Evolutionary conservation across 2,797 vertebrate species (phyloP).

Genomic region (Schizopygopsis malacanthus): DNA sequence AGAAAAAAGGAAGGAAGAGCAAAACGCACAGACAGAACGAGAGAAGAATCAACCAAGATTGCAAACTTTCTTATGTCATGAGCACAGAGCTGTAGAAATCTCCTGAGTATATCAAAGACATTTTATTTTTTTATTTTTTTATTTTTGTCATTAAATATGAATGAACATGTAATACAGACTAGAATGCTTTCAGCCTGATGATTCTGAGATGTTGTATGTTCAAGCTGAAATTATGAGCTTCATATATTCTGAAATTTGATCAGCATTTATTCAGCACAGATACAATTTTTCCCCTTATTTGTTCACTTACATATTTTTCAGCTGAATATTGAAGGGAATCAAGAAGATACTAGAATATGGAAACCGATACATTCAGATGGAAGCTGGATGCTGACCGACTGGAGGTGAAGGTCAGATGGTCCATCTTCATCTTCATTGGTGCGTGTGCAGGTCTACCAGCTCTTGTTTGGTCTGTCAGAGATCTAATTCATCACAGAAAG

Average conservation of each 20-base stretch:
- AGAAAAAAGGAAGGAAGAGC: background rate
- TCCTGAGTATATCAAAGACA: background rate
- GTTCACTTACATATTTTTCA: background rate
- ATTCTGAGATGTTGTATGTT: background rate
- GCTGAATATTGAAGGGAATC: background rate
- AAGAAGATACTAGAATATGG: background rate
- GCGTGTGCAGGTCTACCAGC: background rate
- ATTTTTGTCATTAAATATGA: background rate
- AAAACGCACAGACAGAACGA: background rate
- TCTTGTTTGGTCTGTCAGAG: background rate
- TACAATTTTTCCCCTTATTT: background rate
- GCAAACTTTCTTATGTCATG: background rate
- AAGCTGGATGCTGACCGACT: fast-evolving
- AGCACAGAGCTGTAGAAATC: background rate
- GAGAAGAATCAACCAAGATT: background rate
- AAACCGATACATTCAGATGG: too few relatives aligned
- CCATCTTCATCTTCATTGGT: background rate
- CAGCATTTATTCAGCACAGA: too few relatives aligned
- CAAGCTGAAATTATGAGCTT: background rate
- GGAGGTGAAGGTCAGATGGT: background rate
- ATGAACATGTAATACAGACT: background rate
- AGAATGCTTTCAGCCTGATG: background rate
- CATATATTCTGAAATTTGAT: background rate
- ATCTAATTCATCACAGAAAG: background rate
- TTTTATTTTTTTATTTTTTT: background rate